phyloP scores from a whole-genome alignment of 2,797 vertebrate genomes.

The Pangasius macronema region DNA sequence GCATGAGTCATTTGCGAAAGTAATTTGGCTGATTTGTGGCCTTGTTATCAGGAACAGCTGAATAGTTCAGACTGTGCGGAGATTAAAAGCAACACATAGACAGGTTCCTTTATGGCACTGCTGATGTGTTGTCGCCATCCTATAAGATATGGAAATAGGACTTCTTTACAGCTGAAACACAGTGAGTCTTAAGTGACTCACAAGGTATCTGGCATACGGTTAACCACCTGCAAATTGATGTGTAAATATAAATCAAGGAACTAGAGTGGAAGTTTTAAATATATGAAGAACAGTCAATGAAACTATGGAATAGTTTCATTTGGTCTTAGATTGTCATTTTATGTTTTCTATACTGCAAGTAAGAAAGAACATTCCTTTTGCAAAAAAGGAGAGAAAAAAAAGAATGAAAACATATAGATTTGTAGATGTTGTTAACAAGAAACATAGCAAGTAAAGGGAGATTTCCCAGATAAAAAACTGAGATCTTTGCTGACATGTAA shows the following conservation, averaged over 20 bases:
- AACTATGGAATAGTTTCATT: not conserved
- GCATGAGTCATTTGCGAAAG: not conserved
- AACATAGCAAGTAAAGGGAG: not conserved
- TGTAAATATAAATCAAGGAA: not conserved
- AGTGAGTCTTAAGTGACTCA: not conserved
- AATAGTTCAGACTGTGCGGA: not conserved
- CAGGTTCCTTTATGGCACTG: not conserved
- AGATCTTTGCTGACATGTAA: not conserved
- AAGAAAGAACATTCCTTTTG: too few relatives aligned
- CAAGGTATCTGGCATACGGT: not conserved
- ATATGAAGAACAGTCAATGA: not conserved
- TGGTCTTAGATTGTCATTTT: not conserved
- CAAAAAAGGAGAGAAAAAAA: too few relatives aligned
- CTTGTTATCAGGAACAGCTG: constrained; percentile 2
- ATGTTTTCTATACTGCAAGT: not conserved
- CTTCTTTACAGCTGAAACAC: not conserved
- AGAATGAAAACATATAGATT: too few relatives aligned
- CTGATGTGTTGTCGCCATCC: not conserved
- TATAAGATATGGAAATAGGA: not conserved
- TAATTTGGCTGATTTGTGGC: constrained; percentile 20
- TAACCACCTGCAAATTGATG: not conserved
- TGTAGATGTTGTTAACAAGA: not conserved
- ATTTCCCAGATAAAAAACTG: not conserved
- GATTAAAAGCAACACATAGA: constrained; percentile 8
- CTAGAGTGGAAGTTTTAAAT: not conserved